These are phyloP conservation scores for Cydia fagiglandana DNA, from an alignment of 1,140 invertebrate species.

Conservation along the genomic window DNA sequence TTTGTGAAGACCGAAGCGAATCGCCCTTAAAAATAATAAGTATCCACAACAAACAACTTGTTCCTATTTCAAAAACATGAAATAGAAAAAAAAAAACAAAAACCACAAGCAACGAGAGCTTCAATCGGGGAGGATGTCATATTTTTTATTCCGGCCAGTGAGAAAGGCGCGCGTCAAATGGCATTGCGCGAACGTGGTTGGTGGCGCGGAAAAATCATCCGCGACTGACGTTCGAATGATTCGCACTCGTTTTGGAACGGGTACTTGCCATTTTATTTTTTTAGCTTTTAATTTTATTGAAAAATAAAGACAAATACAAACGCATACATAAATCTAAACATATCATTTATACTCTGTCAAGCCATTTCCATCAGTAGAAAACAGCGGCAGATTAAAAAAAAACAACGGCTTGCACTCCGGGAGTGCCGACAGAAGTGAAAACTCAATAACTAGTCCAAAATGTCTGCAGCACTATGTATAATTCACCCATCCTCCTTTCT, in stretches of 20 bases:
- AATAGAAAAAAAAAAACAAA: constrained; percentile 51
- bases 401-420: too few relatives aligned
- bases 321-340: too few relatives aligned
- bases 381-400: too few relatives aligned
- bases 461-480: too few relatives aligned
- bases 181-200: constrained; percentile 73
- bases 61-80: constrained; percentile 7
- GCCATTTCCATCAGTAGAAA: too few relatives aligned
- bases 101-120: constrained; percentile 47
- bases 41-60: constrained; percentile 4
- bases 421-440: too few relatives aligned
- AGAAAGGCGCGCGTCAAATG: constrained; percentile 74
- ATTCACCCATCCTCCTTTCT: too few relatives aligned
- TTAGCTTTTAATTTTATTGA: not conserved
- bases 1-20: not conserved
- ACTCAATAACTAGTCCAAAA: too few relatives aligned
- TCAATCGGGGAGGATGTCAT: constrained; percentile 68
- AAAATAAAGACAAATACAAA: too few relatives aligned
- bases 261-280: not conserved
- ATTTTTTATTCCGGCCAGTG: constrained; percentile 59
- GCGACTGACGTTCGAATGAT: constrained; percentile 51
- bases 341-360: too few relatives aligned
- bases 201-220: constrained; percentile 75
- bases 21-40: not conserved
- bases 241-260: constrained; percentile 5